phyloP scores from a whole-genome alignment of 1,140 invertebrate genomes.

The Drosophila rhopaloa region DNA sequence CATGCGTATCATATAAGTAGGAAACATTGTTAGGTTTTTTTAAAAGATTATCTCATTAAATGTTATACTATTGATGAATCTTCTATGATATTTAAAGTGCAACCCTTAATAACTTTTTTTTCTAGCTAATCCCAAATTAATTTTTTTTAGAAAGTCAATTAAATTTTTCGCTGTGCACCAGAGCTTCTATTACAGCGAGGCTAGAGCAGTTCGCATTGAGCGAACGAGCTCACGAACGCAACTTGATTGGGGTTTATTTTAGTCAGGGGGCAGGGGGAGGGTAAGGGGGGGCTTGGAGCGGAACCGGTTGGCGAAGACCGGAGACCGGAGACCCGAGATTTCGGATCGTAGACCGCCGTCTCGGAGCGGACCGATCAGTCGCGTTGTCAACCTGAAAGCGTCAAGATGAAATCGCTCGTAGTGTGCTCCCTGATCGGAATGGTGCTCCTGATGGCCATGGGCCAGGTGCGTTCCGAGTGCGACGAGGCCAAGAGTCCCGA shows the following conservation, averaged over 20 bases:
- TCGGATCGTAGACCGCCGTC: neutral
- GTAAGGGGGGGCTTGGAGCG: neutral
- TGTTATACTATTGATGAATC: too few relatives aligned
- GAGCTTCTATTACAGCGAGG: constrained; percentile 5
- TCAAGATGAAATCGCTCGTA: constrained; percentile 51
- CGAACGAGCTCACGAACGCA: constrained; percentile 9
- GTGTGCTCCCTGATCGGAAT: constrained; percentile 48
- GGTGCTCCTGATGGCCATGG: constrained; percentile 31
- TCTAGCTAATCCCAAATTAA: neutral
- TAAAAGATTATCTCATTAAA: too few relatives aligned
- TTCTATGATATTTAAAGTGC: too few relatives aligned
- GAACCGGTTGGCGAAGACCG: constrained; percentile 22
- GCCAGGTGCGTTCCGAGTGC: constrained; percentile 47
- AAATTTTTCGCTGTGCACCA: neutral
- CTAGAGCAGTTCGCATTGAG: constrained; percentile 28
- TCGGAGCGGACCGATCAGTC: constrained; percentile 19
- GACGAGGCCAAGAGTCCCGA: constrained; percentile 58
- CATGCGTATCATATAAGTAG: too few relatives aligned
- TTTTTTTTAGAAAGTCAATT: neutral
- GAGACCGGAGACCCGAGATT: neutral
- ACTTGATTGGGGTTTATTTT: constrained; percentile 29
- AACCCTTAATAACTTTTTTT: too few relatives aligned
- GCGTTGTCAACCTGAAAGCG: constrained; percentile 18
- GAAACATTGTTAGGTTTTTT: too few relatives aligned
- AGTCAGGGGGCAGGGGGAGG: neutral